Percentiles rank a stretch among this genome's conserved stretches.
Evolutionary conservation across 2,888 invertebrate species (phyloP).

Genomic region (Periphyllus acericola): DNA sequence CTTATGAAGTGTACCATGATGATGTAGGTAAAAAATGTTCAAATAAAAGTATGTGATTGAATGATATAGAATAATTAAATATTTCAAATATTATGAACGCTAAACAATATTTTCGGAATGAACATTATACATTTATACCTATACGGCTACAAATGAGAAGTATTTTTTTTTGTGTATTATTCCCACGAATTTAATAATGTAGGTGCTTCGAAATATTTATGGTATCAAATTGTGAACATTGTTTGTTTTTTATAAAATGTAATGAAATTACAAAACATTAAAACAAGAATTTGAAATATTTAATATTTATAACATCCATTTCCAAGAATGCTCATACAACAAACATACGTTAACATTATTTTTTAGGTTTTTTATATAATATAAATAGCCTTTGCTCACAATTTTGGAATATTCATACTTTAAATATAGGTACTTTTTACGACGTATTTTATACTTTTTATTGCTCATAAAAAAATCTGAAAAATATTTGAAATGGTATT

Average conservation of each 20-base stretch:
- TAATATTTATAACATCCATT: background rate
- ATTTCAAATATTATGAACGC: too few relatives aligned
- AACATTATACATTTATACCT: background rate
- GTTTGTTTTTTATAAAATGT: background rate
- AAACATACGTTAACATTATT: background rate
- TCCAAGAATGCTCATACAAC: background rate
- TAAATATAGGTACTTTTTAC: background rate
- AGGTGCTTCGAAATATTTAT: background rate
- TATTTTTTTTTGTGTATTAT: background rate
- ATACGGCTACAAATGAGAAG: background rate
- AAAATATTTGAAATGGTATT: background rate
- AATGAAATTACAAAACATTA: background rate
- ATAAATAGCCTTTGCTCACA: background rate
- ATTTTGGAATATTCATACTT: background rate
- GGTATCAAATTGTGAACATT: background rate
- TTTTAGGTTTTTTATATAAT: background rate
- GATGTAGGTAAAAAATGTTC: too few relatives aligned
- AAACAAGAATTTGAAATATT: slow-evolving; percentile 13
- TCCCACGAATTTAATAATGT: background rate
- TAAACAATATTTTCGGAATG: background rate
- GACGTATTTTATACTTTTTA: background rate
- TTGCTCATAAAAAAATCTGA: background rate
- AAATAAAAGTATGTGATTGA: too few relatives aligned
- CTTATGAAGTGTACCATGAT: too few relatives aligned
- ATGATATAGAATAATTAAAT: too few relatives aligned